phyloP scores from a whole-genome alignment of 1,140 invertebrate genomes.

The Drosophila gunungcola region DNA sequence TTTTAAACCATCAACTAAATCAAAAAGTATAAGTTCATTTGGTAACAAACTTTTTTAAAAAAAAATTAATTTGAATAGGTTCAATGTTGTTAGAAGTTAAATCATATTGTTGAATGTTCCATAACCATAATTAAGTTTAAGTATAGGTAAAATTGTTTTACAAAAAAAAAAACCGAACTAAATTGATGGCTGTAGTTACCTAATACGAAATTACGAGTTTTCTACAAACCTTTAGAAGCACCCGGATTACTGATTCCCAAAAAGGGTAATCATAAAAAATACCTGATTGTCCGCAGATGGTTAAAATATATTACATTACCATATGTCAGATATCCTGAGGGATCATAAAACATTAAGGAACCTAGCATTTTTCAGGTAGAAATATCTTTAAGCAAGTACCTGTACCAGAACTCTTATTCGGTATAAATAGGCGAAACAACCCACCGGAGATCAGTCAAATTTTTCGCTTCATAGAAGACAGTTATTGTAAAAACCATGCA shows the following conservation, averaged over 20 bases:
- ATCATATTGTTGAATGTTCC: too few relatives aligned
- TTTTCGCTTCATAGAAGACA: not conserved
- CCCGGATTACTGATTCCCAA: not conserved
- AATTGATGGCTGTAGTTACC: too few relatives aligned
- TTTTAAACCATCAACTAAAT: not conserved
- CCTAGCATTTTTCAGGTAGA: constrained; percentile 4
- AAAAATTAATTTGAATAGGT: too few relatives aligned
- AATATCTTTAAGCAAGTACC: not conserved
- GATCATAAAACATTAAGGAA: constrained; percentile 12
- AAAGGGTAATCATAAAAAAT: not conserved
- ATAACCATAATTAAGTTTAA: too few relatives aligned
- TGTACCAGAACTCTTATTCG: not conserved
- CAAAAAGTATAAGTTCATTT: too few relatives aligned
- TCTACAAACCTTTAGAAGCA: not conserved
- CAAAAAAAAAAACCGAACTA: too few relatives aligned
- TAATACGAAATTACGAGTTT: not conserved
- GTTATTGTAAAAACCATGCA: constrained; percentile 47
- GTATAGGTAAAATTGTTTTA: too few relatives aligned
- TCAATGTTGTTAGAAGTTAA: too few relatives aligned
- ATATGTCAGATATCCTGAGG: not conserved
- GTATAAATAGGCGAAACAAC: constrained; percentile 32
- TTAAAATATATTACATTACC: not conserved
- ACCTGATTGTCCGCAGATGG: constrained; percentile 9
- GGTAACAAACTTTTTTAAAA: too few relatives aligned
- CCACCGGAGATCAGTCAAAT: constrained; percentile 16